Evolutionary conservation across 2,797 vertebrate genomes (phyloP).

Genomic region (Sebastes hopkinsi): DNA sequence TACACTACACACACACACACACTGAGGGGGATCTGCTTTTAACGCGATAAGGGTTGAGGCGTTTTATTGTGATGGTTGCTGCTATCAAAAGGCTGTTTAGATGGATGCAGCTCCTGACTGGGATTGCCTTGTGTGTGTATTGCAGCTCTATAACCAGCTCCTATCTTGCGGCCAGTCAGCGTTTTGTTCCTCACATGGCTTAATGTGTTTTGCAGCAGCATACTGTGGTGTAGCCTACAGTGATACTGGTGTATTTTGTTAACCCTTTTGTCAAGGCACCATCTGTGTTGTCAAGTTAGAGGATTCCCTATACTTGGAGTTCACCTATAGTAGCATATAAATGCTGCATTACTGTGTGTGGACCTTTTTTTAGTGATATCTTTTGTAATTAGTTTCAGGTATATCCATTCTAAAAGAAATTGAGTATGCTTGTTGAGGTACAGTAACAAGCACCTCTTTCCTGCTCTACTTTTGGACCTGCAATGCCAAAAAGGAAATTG

Average conservation of each 20-base stretch:
- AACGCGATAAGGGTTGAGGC: not conserved
- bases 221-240: not conserved
- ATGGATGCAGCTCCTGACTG: slow-evolving; percentile 22
- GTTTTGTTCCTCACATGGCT: slow-evolving; percentile 34
- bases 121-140: slow-evolving; percentile 11
- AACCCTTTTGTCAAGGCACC: not conserved
- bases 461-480: not conserved
- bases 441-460: not conserved
- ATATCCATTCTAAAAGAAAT: not conserved
- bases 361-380: not conserved
- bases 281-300: not conserved
- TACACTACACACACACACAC: not conserved
- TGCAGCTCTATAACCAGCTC: slow-evolving; percentile 28
- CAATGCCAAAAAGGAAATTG: not conserved
- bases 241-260: not conserved
- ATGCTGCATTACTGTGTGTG: not conserved
- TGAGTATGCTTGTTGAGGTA: not conserved
- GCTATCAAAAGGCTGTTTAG: slow-evolving; percentile 6
- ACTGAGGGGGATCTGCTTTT: not conserved
- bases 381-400: not conserved
- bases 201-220: not conserved
- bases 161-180: not conserved
- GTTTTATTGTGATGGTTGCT: slow-evolving; percentile 14
- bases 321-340: not conserved
- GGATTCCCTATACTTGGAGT: not conserved